phyloP scores from a whole-genome alignment of 2,888 invertebrate species.

The Synergus laeviventris region DNA sequence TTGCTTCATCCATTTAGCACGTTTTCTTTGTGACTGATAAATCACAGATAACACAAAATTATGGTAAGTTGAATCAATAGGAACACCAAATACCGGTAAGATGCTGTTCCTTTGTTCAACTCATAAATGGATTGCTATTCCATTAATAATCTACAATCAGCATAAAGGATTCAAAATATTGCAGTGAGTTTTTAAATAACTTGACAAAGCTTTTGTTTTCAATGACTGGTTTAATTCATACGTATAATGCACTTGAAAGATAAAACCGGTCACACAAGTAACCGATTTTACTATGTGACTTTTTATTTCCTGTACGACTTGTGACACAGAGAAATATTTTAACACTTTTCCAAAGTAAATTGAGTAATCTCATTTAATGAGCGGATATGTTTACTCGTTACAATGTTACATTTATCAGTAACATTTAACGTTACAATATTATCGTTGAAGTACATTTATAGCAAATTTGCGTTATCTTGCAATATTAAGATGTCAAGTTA shows the following conservation, averaged over 20 bases:
- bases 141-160: neutral
- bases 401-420: neutral
- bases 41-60: neutral
- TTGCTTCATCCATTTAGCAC: slow-evolving; percentile 1
- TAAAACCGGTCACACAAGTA: neutral
- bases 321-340: neutral
- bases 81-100: neutral
- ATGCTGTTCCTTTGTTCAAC: neutral
- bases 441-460: too few relatives aligned
- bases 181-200: neutral
- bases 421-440: too few relatives aligned
- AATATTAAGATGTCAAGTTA: too few relatives aligned
- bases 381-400: neutral
- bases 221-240: neutral
- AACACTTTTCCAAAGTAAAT: neutral
- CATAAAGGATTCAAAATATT: neutral
- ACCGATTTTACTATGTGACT: neutral
- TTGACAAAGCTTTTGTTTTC: neutral
- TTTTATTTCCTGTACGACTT: neutral
- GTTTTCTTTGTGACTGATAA: neutral
- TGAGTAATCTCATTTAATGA: neutral
- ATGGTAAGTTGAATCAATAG: neutral
- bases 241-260: neutral
- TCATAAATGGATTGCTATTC: neutral
- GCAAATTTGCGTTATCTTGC: too few relatives aligned